Percentiles rank a stretch among this genome's conserved stretches.
Evolutionary conservation across 2,113 vertebrate species (phyloP).

Genomic region (Erythrocercus mccallii): DNA sequence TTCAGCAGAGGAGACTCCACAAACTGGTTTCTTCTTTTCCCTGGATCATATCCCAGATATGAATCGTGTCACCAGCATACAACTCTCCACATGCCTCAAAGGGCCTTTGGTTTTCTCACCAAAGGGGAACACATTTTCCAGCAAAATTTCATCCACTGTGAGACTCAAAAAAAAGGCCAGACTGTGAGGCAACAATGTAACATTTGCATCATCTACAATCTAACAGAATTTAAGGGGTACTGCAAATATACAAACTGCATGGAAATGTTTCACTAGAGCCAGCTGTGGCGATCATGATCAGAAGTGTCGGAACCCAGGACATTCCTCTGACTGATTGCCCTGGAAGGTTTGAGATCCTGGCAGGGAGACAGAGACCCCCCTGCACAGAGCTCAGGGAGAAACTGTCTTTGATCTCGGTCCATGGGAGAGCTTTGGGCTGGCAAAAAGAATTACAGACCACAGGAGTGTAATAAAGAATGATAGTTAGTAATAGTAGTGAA

Average conservation of each 20-base stretch:
- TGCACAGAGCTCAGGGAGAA: too few relatives aligned
- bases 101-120: not conserved
- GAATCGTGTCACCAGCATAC: not conserved
- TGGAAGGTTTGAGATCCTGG: too few relatives aligned
- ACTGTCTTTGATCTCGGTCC: too few relatives aligned
- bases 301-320: too few relatives aligned
- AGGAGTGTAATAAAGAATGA: too few relatives aligned
- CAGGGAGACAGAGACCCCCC: too few relatives aligned
- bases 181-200: not conserved
- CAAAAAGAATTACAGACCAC: too few relatives aligned
- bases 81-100: not conserved
- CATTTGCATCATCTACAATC: not conserved
- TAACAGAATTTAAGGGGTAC: fast-evolving
- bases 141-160: not conserved
- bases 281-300: not conserved
- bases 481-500: too few relatives aligned
- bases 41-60: not conserved
- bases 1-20: not conserved
- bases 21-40: not conserved
- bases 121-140: not conserved
- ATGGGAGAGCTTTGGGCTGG: too few relatives aligned
- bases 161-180: fast-evolving
- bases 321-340: too few relatives aligned
- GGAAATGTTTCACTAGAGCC: not conserved
- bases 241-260: not conserved